Evolutionary conservation across 1,140 invertebrate genomes (phyloP).

Genomic region (Aradophagus sp.): DNA sequence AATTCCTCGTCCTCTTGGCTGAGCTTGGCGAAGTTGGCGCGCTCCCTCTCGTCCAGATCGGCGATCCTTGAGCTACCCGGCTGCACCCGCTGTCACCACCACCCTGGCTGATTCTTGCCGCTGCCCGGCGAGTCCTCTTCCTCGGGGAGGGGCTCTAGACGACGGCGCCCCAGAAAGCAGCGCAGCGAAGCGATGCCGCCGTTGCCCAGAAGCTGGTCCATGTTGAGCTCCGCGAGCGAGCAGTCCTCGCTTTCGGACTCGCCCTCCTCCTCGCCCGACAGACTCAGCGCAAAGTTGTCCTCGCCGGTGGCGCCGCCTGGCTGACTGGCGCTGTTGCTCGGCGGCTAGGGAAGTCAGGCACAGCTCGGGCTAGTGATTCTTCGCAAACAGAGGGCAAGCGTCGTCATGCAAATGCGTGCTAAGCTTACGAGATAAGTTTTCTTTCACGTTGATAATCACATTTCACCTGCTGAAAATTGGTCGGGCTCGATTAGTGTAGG

Average conservation of each 20-base stretch:
- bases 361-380: conserved; percentile 73
- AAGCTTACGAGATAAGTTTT: conserved; percentile 67
- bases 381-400: conserved; percentile 74
- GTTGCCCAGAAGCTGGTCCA: conserved; percentile 70
- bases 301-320: conserved; percentile 54
- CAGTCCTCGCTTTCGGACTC: conserved; percentile 57
- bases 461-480: too few relatives aligned
- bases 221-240: conserved; percentile 67
- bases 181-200: conserved; percentile 61
- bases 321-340: conserved; percentile 57
- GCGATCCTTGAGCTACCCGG: conserved; percentile 58
- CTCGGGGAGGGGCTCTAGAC: conserved; percentile 71
- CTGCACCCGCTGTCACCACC: conserved; percentile 74
- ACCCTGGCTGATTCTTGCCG: conserved; percentile 68
- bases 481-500: too few relatives aligned
- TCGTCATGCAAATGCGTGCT: conserved; percentile 73
- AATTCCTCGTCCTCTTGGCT: conserved; percentile 70
- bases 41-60: conserved; percentile 58
- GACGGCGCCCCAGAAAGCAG: conserved; percentile 65
- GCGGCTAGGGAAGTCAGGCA: conserved; percentile 73
- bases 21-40: conserved; percentile 64
- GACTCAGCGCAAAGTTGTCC: conserved; percentile 64
- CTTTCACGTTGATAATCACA: conserved; percentile 15
- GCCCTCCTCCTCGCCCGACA: conserved; percentile 62
- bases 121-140: conserved; percentile 71